Evolutionary conservation across 2,797 vertebrate species (phyloP), one percentile per base, ranked within the genome.

Genomic region (Arrhamphus sclerolepis): DNA sequence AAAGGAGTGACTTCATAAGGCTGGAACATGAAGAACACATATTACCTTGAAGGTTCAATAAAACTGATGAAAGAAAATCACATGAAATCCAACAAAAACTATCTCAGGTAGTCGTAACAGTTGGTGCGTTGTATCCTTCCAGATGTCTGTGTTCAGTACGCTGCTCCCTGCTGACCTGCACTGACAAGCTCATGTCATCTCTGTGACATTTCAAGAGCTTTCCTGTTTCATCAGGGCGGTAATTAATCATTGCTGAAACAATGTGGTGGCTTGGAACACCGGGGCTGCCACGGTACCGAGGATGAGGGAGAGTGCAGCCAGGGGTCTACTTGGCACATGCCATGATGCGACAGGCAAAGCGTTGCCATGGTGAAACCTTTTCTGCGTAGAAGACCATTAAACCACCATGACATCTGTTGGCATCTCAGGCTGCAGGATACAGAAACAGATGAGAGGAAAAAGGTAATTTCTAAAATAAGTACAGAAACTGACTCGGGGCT

Each of bases 181-280:
- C 79, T 83, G 88, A 86, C 69, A 76, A 78, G 77, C 66, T 61
- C 47, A 46, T 88, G 87, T 90, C 89, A 88, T 82, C 80, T 66
- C 54, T 14, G 81, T 90, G 89, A 92, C 89, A 92, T 91, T 89
- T 90, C 75, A 70, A 83, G 59, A 85, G 80, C 76, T 80, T 84
- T 93, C 84, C 85, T 83, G 77, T 90, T 87, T 91, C 89, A 92
- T 92, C 87, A 87, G 75, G 63, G 73, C 39, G 19, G 81, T 90
- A 92, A 93, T 92, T 93, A 92, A 92, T 92, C 91, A 92, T 78
- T 62, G 63, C 50, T 21, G 66, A 81, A 91, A 90, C 85, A 81
- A 87, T 80, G 81, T 56, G 70, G 69, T 56, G 86, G 82, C 76
- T 78, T 63, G 63, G 82, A 82, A 88, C 77, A 65, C 62, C 56